Evolutionary conservation across 2,888 invertebrate species (phyloP), one percentile per base, ranked within the genome.

Genomic region (Chrysolina americana): DNA sequence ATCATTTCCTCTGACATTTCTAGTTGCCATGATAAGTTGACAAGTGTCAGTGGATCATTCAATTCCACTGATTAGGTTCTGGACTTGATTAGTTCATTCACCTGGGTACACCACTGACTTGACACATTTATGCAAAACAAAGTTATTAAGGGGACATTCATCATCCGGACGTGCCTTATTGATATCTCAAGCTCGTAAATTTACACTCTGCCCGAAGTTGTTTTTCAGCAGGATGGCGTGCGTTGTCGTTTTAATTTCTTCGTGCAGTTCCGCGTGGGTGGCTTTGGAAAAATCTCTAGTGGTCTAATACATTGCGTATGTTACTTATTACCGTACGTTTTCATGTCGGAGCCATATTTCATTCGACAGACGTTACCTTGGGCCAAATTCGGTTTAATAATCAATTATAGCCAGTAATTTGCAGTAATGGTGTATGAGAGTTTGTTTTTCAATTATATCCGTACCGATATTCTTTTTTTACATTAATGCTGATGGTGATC

Each of bases 61-160:
- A 28, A 28, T 28, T 5, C 28, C 28, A 28, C 28, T 5, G 28
- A 28, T 28, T 28, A 3, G 28, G 28, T 28, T 28, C 28, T 28
- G 28, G 5, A 28, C n/a, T 41, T 17, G 8, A 50, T n/a, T 1
- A 9, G 1, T 50, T 50, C 15, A 50, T 36, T 44, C 17, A 10
- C 15, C 2, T 2, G 23, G 71, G 21, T 56, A 66, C 66, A 62
- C 66, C 71, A 71, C 66, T 71, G 71, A 62, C 59, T 47, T 62
- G 71, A 62, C 70, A 71, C 59, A 66, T 41, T 71, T 69, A 44
- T 80, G 70, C 53, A 50, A 81, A 83, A 83, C 83, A 80, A 82
- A 82, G 84, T 83, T 83, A 85, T 85, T 83, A 83, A 80, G 77
- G 59, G 76, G 79, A 80, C 82, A 81, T 85, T 80, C 76, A 84